Base-by-base conservation (phyloP, 92 coral and sea anemone genomes). In the Blastomussa wellsi region DNA sequence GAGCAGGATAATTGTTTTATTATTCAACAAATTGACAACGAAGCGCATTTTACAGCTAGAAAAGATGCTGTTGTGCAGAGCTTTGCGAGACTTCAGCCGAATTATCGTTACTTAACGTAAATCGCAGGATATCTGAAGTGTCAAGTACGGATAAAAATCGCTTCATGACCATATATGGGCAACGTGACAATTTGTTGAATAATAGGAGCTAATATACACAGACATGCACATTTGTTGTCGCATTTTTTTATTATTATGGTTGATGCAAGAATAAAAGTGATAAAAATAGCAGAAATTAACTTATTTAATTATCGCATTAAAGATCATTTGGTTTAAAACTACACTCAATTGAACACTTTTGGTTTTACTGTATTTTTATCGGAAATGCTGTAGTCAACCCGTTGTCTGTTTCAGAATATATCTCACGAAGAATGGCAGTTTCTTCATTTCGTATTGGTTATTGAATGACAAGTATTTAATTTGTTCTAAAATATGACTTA, bases 381-480 rank as follows among this genome's bases (percentile, higher is more conserved):
- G 68, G 35, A 62, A 62, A 29, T 3, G 24, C 6, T 44, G 42
- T 24, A 20, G 20, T 11, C 28, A 39, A 73, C 20, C n/a, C n/a
- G n/a, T 12, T 42, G 53, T 73, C 77, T 73, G n/a, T 72, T 73
- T 73, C 11, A 41, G 77, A 73, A 35, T 74, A 41, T n/a, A 36
- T 35, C 10, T 13, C 9, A 28, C 28, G 33, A 26, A 62, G 35
- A 28, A 3, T 9, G 68, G 24, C 68, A 62, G 7, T 3, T 15
- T 26, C 33, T 33, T n/a, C 68, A 62, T 62, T 8, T 28, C 35
- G 15, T 7, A 62, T 7, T 26, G 33, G 13, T 62, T 62, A 62
- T 2, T 28, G 13, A 26, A n/a, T n/a, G 6, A 6, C 7, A 44
- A 29, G 24, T 62, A 14, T 2, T n/a, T n/a, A n/a, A n/a, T 26